phyloP scores from a whole-genome alignment of 2,113 vertebrate species.

The Nestor notabilis region DNA sequence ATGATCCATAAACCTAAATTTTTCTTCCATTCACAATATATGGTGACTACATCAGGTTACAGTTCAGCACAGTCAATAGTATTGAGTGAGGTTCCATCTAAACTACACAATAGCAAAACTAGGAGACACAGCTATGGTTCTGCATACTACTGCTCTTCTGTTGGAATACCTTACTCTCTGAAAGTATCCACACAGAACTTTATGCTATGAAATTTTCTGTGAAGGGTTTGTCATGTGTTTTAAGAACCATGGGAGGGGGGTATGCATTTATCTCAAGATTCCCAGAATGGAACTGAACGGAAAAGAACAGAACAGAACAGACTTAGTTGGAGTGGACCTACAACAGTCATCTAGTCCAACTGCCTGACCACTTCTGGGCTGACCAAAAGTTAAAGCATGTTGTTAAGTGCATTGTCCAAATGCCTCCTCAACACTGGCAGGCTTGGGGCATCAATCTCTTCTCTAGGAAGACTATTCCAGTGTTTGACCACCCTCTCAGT shows the following conservation, averaged over 20 bases:
- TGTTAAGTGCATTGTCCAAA: background rate
- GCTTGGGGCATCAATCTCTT: accelerated
- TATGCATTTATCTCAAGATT: background rate
- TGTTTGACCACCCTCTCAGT: background rate
- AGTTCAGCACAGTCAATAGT: background rate
- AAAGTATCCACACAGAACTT: background rate
- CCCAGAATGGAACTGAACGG: background rate
- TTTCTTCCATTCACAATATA: background rate
- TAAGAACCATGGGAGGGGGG: background rate
- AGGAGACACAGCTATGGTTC: background rate
- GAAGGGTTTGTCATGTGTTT: background rate
- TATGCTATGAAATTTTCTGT: background rate
- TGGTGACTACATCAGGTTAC: background rate
- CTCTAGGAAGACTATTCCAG: background rate
- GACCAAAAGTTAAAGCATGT: background rate
- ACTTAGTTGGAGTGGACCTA: background rate
- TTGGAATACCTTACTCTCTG: background rate
- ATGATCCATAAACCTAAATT: background rate
- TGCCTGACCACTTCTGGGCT: background rate
- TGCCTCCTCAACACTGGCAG: background rate
- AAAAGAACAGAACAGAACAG: background rate
- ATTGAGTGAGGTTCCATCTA: background rate
- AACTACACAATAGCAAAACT: background rate
- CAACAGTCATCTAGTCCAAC: accelerated
- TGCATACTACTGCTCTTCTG: background rate